Evolutionary conservation across 64 coral and sea anemone genomes (phyloP), one percentile per base, ranked within the genome.

Genomic region (Dendrophyllia cribrosa): DNA sequence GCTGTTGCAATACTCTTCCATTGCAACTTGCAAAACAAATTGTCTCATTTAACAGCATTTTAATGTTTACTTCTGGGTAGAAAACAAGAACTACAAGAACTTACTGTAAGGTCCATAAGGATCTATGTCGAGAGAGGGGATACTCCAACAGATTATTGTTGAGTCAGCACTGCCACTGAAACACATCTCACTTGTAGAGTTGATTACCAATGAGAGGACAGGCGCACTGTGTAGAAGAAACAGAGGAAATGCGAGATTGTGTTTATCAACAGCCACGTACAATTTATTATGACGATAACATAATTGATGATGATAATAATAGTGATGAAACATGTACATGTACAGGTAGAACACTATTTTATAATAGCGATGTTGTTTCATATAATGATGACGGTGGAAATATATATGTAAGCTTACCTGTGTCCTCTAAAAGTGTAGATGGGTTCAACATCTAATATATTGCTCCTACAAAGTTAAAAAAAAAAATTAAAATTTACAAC

Each of bases 41-140:
- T 34, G 34, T 34, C 34, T 34, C 34, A 34, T 34, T 34, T 34
- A 34, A 34, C 34, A 34, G 34, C 34, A 34, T 34, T 34, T 34
- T 34, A 34, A 34, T 34, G 34, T 34, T 34, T 34, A 34, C 34
- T 34, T 34, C 34, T 34, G 34, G 34, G 34, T 34, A 34, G 34
- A 34, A 34, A 34, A 34, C 2, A 34, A 34, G 66, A 15, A 46
- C 14, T 16, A 34, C n/a, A 17, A 51, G 14, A 52, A 99, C 97
- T 99, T 89, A 99, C 97, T 93, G 65, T 96, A 99, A 5, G 94
- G 97, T 5, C 94, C 97, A 62, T 99, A 99, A 25, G 97, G 97
- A 23, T 99, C 97, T 46, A 99, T 69, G 51, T 99, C 97, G 6
- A 96, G 85, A 2, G 97, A 88, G 7, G 97, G 94, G 65, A 99